A percentile compares a stretch with the other conserved stretches of the same genome.
Evolutionary conservation across 1,140 invertebrate genomes (phyloP).

Genomic region (Drosophila malerkotliana): DNA sequence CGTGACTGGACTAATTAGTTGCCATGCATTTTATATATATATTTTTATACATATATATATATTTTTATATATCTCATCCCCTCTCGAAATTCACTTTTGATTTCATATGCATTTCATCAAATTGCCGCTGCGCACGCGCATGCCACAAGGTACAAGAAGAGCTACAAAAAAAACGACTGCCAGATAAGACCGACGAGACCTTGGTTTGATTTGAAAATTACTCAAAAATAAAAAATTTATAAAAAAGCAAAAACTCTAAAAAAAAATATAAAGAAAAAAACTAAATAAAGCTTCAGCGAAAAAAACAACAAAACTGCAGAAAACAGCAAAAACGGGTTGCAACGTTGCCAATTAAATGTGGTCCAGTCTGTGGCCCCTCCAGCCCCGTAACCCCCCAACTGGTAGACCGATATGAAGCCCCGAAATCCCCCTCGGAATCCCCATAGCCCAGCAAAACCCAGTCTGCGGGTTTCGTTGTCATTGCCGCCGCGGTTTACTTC

Average conservation of each 20-base stretch:
- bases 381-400: background rate
- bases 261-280: background rate
- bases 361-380: constrained; percentile 35
- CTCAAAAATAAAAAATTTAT: constrained; percentile 41
- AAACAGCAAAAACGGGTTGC: constrained; percentile 55
- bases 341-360: constrained; percentile 68
- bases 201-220: constrained; percentile 82
- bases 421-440: background rate
- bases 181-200: constrained; percentile 47
- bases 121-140: constrained; percentile 79
- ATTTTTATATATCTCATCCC: background rate
- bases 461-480: constrained; percentile 53
- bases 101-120: constrained; percentile 82
- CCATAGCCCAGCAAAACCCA: background rate
- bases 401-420: background rate
- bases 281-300: background rate
- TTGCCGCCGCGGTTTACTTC: constrained; percentile 77
- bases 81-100: constrained; percentile 77
- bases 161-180: constrained; percentile 22
- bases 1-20: constrained; percentile 71
- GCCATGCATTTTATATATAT: constrained; percentile 12
- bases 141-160: constrained; percentile 24
- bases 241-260: constrained; percentile 14
- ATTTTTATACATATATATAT: background rate
- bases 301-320: constrained; percentile 9